Evolutionary conservation across 2,797 vertebrate species (phyloP), one percentile per base, ranked within the genome.

Genomic region (Sebastolobus altivelis): DNA sequence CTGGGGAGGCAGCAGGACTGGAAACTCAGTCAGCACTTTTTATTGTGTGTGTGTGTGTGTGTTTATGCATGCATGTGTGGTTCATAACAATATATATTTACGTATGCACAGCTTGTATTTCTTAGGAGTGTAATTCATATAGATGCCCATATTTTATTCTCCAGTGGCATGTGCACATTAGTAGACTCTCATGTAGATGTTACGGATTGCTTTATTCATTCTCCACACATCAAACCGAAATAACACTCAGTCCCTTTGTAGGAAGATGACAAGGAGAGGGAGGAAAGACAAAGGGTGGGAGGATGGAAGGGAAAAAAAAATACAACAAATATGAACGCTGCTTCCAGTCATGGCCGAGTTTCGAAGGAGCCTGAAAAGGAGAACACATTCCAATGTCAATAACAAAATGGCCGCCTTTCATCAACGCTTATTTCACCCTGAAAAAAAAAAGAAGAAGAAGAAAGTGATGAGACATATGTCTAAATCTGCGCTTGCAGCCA

Each of bases 371-470:
- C 69, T 37, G 37, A 68, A 66, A 80, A 72, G 58, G 49, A 75
- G 68, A 77, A 77, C 65, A 60, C 29, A 69, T 82, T 80, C 77
- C 75, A 52, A 79, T 63, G 75, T 79, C 87, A 83, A 89, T 80
- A 86, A 84, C 77, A 93, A 92, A 88, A 86, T 87, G 87, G 84
- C 81, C 27, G 22, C 80, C 82, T 91, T 89, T 92, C 84, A 90
- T 94, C 92, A 82, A 75, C 18, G 74, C 83, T 90, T 54, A 83
- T 93, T 88, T 90, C 62, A 68, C 65, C 79, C 58, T 73, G 63
- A 22, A 79, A 62, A 70, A 74, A 86, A 84, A 25, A 79, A 55
- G 67, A 72, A 86, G 83, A 75, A 89, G 74, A 83, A 88, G 82
- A 86, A 87, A 89, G 83, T 84, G 75, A 87, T 88, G 89, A 85